Percentiles rank a stretch among this genome's conserved stretches.
phyloP scores from a whole-genome alignment of 2,797 vertebrate species.

The Myotis pilosus region DNA sequence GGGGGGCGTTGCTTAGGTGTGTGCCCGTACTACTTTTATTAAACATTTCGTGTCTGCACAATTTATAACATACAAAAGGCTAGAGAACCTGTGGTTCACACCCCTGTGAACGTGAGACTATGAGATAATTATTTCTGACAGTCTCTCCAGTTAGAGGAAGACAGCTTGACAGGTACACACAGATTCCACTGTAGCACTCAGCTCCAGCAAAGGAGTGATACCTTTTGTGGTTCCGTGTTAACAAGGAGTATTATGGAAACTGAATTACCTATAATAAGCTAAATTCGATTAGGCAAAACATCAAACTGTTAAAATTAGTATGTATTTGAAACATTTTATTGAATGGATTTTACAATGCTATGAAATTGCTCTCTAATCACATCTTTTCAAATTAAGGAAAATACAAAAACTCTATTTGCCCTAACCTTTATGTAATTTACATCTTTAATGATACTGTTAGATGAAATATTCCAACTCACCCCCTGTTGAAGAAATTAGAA shows the following conservation, averaged over 20 bases:
- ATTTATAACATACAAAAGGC: slow-evolving; percentile 67
- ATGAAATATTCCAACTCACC: background rate
- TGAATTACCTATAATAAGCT: background rate
- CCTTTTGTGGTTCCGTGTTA: slow-evolving; percentile 40
- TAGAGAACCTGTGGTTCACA: slow-evolving; percentile 72
- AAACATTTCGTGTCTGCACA: slow-evolving; percentile 56
- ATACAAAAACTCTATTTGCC: background rate
- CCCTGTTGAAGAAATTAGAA: background rate
- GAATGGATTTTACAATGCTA: background rate
- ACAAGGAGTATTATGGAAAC: background rate
- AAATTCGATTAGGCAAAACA: slow-evolving; percentile 35
- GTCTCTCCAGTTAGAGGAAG: slow-evolving; percentile 70
- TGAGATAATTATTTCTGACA: slow-evolving; percentile 81
- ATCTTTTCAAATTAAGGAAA: slow-evolving; percentile 35
- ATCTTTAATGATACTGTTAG: slow-evolving; percentile 5
- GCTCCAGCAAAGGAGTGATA: slow-evolving; percentile 56
- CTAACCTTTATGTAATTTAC: background rate
- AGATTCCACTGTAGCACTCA: slow-evolving; percentile 67
- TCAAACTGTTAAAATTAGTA: background rate
- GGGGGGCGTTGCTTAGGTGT: background rate
- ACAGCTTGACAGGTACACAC: slow-evolving; percentile 68
- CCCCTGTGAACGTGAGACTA: slow-evolving; percentile 70
- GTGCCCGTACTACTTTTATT: slow-evolving; percentile 44
- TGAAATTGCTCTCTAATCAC: background rate
- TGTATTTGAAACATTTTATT: background rate